A percentile compares a stretch with the other conserved stretches of the same genome.
Conservation (phyloP, 2,113 vertebrate genomes). For the Thermophis baileyi region DNA sequence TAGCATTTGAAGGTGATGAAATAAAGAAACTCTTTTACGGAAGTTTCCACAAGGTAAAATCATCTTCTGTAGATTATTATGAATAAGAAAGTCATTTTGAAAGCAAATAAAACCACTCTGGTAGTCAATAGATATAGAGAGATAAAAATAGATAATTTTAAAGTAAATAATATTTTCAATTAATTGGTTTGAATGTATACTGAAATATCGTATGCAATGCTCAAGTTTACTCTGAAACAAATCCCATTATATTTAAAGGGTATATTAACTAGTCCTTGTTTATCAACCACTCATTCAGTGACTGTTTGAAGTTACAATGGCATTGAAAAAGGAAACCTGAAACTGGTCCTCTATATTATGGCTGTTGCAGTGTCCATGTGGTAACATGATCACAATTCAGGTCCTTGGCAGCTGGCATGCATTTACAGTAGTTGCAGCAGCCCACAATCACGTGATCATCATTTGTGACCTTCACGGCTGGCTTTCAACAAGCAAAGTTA, state of each 20-base stretch:
- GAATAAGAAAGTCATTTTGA: slow-evolving; percentile 14
- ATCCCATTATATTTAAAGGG: background rate
- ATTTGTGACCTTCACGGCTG: background rate
- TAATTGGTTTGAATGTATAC: background rate
- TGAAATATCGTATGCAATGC: background rate
- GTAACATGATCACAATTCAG: background rate
- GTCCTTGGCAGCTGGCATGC: background rate
- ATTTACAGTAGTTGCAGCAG: background rate
- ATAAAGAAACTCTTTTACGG: slow-evolving; percentile 93
- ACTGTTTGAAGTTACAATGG: background rate
- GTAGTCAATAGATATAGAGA: background rate
- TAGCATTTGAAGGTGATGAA: slow-evolving; percentile 81
- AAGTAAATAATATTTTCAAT: slow-evolving; percentile 9
- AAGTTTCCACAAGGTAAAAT: slow-evolving; percentile 97
- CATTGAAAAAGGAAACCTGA: background rate
- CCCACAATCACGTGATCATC: background rate
- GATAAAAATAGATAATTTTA: background rate
- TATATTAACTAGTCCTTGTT: background rate
- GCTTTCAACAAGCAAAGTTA: background rate
- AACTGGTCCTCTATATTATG: background rate
- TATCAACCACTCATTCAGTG: background rate
- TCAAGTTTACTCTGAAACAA: background rate
- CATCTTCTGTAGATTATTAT: slow-evolving; percentile 37
- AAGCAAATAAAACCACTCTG: background rate
- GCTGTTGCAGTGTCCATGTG: background rate